Conservation (phyloP, 2,888 invertebrate species). For the Mimachlamys varia region DNA sequence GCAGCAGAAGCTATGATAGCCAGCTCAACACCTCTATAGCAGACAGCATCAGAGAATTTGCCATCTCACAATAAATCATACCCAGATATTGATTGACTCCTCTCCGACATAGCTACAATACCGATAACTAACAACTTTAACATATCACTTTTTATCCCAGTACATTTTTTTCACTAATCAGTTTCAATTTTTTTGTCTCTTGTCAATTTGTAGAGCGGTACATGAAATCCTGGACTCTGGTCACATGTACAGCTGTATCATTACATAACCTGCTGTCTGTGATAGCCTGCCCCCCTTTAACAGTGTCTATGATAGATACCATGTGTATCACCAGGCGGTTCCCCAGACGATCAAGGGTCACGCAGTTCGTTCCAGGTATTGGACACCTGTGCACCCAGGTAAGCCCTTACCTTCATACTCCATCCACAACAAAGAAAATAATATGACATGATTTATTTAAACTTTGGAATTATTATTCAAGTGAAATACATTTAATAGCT, state of each 20-base stretch:
- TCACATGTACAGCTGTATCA: background rate
- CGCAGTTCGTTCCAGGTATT: background rate
- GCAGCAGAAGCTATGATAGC: background rate
- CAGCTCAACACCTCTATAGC: conserved; percentile 14
- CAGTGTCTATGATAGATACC: background rate
- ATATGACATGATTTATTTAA: conserved; percentile 24
- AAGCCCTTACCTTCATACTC: background rate
- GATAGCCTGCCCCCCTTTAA: background rate
- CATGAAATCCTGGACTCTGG: background rate
- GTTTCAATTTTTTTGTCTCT: background rate
- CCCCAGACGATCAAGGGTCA: background rate
- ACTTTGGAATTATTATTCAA: background rate
- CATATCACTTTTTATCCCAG: background rate
- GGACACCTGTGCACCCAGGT: conserved; percentile 34
- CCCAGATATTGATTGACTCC: background rate
- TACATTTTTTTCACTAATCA: background rate
- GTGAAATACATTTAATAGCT: background rate
- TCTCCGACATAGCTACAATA: conserved; percentile 11
- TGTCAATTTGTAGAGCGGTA: conserved; percentile 17
- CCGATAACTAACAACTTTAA: background rate
- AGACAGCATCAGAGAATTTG: conserved; percentile 1
- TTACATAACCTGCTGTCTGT: background rate
- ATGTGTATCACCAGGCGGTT: background rate
- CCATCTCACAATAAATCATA: conserved; percentile 31
- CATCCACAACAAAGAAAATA: conserved; percentile 28